These are phyloP conservation scores for Conus betulinus DNA, from an alignment of 1,140 invertebrate genomes.

Conservation along the genomic window DNA sequence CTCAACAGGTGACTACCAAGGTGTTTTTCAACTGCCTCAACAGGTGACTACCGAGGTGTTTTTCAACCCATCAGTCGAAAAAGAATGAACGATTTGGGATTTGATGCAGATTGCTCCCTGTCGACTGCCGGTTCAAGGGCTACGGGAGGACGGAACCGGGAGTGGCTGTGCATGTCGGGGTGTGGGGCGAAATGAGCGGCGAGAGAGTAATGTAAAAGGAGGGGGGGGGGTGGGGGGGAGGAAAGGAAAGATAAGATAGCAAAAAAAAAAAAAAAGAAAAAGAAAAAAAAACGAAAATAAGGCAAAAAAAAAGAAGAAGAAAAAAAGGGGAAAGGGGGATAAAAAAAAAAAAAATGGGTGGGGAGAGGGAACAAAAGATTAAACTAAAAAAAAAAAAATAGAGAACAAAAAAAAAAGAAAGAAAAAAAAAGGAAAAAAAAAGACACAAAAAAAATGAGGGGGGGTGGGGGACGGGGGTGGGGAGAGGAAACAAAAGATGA, in stretches of 20 bases:
- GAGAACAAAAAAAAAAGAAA: too few species aligned
- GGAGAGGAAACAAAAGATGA: background rate
- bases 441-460: background rate
- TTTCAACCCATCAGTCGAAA: background rate
- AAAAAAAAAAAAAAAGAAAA: background rate
- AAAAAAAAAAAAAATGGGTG: too few species aligned
- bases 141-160: background rate
- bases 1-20: too few species aligned
- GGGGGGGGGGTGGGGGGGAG: background rate
- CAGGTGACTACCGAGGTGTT: too few species aligned
- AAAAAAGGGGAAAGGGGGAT: too few species aligned
- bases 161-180: background rate
- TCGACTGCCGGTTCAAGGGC: too few species aligned
- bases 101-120: too few species aligned
- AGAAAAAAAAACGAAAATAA: background rate
- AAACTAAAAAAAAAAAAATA: too few species aligned
- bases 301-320: background rate
- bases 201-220: background rate
- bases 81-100: too few species aligned
- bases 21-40: too few species aligned
- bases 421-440: background rate
- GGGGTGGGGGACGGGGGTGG: too few species aligned
- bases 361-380: too few species aligned
- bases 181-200: background rate
- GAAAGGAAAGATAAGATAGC: background rate